Evolutionary conservation across 2,888 invertebrate genomes (phyloP), one percentile per base, ranked within the genome.

Genomic region (Zaprionus lineosus): DNA sequence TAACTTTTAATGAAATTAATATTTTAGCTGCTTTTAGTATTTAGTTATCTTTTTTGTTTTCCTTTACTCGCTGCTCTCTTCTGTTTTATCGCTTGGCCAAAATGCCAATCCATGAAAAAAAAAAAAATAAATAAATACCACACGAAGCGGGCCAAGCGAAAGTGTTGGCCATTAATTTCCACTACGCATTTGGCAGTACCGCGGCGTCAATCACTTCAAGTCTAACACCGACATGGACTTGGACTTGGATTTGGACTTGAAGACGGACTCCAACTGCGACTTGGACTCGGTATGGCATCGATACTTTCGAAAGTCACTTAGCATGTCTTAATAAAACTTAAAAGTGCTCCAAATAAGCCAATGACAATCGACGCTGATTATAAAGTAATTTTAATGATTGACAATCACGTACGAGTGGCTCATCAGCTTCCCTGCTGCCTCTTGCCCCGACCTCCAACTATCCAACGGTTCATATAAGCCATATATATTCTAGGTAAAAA

Each of bases 311-410:
- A 83, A 83, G 63, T 67, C 75, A 81, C 82, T 83, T 83, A 83
- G 74, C 66, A 78, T 84, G 83, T 78, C 83, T 83, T 75, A 82
- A 81, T 83, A 63, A 67, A 84, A 84, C 79, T 72, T 63, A 66
- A 79, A 79, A 74, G 74, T 67, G 84, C 84, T 81, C 78, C 78
- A 84, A 77, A 84, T 84, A 81, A 70, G 84, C 74, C 72, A 83
- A 72, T 83, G 76, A 59, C 81, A 72, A 72, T 77, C 81, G 72
- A 83, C 60, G 40, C 63, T 48, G 60, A 78, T 82, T 77, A 75
- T 67, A 67, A 82, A 74, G 63, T 52, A 28, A 41, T 50, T 50
- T 72, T 72, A 68, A 63, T 78, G 66, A 78, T 59, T 60, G 36
- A 36, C 62, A 56, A 37, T 70, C 70, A 55, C 50, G 57, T 64